These are phyloP conservation scores for Agapostemon virescens DNA, from an alignment of 2,888 invertebrate genomes.

Conservation along the genomic window DNA sequence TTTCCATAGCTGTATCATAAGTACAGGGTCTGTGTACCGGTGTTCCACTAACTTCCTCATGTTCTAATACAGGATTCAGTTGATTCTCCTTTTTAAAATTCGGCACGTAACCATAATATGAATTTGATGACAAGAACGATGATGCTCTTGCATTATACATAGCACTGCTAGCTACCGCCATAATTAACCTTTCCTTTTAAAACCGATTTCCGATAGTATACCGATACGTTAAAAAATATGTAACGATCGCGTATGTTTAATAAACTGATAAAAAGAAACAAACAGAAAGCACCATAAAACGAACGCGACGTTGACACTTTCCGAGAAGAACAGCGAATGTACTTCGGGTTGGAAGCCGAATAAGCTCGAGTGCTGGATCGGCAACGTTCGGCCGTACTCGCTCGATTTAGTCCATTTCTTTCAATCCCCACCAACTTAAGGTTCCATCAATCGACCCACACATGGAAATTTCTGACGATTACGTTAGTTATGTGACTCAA, in stretches of 20 bases:
- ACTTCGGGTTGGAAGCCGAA: conserved; percentile 42
- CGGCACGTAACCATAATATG: conserved; percentile 76
- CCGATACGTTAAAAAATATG: not conserved
- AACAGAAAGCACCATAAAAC: conserved; percentile 34
- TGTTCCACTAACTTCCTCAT: conserved; percentile 26
- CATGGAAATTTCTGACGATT: conserved; percentile 35
- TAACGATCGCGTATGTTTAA: not conserved
- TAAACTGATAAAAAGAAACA: conserved; percentile 21
- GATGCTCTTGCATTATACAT: conserved; percentile 63
- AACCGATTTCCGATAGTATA: conserved; percentile 12
- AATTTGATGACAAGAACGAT: conserved; percentile 72
- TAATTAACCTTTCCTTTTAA: conserved; percentile 37
- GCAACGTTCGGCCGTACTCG: conserved; percentile 46
- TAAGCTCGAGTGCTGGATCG: conserved; percentile 43
- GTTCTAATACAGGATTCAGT: conserved; percentile 17
- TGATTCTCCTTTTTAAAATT: conserved; percentile 61
- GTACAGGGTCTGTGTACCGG: conserved; percentile 18
- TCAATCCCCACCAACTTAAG: conserved; percentile 47
- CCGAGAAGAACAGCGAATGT: conserved; percentile 40
- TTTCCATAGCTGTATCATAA: conserved; percentile 69
- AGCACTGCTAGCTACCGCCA: conserved; percentile 70
- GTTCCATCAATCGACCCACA: conserved; percentile 38
- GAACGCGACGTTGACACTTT: conserved; percentile 43
- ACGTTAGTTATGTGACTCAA: conserved; percentile 29
- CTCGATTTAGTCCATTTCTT: conserved; percentile 42